Evolutionary conservation across 53 echinoderm and acorn worm genomes (phyloP).

Genomic region (Echinometra lucunter): DNA sequence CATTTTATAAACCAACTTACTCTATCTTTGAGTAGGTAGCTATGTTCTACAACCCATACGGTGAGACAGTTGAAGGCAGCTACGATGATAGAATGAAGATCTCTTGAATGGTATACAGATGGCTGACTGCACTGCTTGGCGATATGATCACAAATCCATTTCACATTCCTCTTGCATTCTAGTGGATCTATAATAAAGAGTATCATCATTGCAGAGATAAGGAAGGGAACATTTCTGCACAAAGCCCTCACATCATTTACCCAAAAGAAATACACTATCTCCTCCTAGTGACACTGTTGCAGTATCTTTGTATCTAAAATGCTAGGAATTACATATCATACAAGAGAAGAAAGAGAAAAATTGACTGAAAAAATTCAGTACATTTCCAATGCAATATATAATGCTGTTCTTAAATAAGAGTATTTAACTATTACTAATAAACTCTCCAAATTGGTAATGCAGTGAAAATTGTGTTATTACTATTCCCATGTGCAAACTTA

Average conservation of each 20-base stretch:
- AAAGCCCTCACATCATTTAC: background rate
- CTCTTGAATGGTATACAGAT: conserved; percentile 93
- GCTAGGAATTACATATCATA: no score
- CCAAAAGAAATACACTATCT: no score
- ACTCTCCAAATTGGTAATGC: no score
- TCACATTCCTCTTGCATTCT: conserved; percentile 92
- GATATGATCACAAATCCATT: conserved; percentile 95
- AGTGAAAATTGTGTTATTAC: no score
- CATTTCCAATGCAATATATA: no score
- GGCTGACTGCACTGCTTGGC: conserved; percentile 96
- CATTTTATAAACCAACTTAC: conserved; percentile 54
- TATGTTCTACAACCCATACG: conserved; percentile 96
- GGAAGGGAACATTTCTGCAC: background rate
- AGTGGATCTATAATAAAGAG: conserved; percentile 76
- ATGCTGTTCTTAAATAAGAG: no score
- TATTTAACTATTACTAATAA: no score
- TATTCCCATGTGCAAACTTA: no score
- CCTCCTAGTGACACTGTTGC: no score
- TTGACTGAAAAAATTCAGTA: no score
- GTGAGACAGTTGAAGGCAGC: conserved; percentile 95
- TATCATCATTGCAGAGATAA: background rate
- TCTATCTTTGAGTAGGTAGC: conserved; percentile 95
- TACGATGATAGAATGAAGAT: conserved; percentile 97
- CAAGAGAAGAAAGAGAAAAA: no score
- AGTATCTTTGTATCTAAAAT: no score